These are phyloP conservation scores for Anthopleura xanthogrammica DNA, from an alignment of 92 coral and sea anemone genomes.

Conservation along the genomic window DNA sequence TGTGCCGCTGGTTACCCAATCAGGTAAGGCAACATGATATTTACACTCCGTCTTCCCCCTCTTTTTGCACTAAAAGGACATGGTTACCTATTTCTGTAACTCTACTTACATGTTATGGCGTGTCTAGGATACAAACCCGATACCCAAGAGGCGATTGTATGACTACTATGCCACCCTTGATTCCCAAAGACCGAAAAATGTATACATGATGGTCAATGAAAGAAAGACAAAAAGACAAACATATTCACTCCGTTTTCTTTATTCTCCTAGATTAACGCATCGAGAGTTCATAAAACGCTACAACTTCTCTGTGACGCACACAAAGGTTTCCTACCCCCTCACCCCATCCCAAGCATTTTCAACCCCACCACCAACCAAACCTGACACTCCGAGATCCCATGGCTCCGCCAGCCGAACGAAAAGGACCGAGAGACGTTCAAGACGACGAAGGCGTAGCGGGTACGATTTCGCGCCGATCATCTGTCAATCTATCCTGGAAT, in stretches of 20 bases:
- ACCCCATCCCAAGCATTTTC: neutral
- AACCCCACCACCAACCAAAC: conserved; percentile 26
- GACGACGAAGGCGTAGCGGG: conserved; percentile 60
- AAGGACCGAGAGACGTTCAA: conserved; percentile 59
- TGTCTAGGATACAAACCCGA: no score
- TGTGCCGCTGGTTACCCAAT: conserved; percentile 81
- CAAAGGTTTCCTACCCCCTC: conserved; percentile 10
- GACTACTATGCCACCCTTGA: no score
- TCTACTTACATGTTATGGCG: no score
- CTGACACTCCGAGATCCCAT: conserved; percentile 40
- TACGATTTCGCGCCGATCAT: conserved; percentile 72
- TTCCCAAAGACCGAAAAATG: no score
- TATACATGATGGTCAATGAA: neutral
- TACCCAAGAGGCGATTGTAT: neutral
- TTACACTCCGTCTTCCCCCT: no score
- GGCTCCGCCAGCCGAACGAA: conserved; percentile 46
- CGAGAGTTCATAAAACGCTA: conserved; percentile 80
- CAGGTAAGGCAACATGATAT: conserved; percentile 41
- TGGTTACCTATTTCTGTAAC: no score
- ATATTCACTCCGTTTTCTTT: neutral
- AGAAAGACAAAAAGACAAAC: neutral
- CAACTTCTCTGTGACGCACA: conserved; percentile 55
- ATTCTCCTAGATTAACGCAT: conserved; percentile 48
- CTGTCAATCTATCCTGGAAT: conserved; percentile 65
- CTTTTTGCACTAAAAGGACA: no score